These are phyloP conservation scores for Sceloporus undulatus DNA, from an alignment of 2,113 vertebrate species.

Conservation along the genomic window DNA sequence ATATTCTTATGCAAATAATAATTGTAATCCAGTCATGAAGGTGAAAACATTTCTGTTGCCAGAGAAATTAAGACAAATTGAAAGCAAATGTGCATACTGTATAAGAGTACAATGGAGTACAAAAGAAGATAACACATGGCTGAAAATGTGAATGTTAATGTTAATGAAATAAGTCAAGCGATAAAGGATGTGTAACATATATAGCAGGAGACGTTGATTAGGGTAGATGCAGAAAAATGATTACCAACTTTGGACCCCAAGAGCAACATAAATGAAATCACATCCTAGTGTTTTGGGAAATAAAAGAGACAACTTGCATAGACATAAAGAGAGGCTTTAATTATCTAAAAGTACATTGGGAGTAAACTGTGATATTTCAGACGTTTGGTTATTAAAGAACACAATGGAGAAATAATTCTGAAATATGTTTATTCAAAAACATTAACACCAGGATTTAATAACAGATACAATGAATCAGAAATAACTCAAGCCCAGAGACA, in stretches of 20 bases:
- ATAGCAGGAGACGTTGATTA: slow-evolving; percentile 72
- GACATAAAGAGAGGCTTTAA: slow-evolving; percentile 83
- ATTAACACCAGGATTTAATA: slow-evolving; percentile 84
- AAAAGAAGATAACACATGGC: slow-evolving; percentile 45
- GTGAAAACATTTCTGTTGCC: slow-evolving; percentile 35
- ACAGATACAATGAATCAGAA: slow-evolving; percentile 78
- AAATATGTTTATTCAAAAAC: slow-evolving; percentile 82
- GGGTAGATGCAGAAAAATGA: slow-evolving; percentile 80
- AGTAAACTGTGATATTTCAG: slow-evolving; percentile 79
- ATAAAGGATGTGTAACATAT: slow-evolving; percentile 49
- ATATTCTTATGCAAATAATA: slow-evolving; percentile 40
- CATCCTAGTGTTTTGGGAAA: slow-evolving; percentile 81
- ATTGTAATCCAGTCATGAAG: slow-evolving; percentile 43
- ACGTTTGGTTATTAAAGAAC: slow-evolving; percentile 78
- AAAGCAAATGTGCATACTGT: slow-evolving; percentile 53
- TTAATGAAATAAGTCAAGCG: slow-evolving; percentile 68
- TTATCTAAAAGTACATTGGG: slow-evolving; percentile 86
- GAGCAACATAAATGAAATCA: slow-evolving; percentile 79
- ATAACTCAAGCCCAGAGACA: slow-evolving; percentile 77
- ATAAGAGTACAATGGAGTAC: slow-evolving; percentile 63
- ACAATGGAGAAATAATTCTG: slow-evolving; percentile 83
- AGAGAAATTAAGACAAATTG: slow-evolving; percentile 58
- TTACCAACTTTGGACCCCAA: slow-evolving; percentile 80
- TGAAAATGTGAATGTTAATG: slow-evolving; percentile 67
- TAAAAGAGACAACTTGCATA: slow-evolving; percentile 78